Base-by-base conservation (phyloP, 2,888 invertebrate species). In the Meiosimyza decipiens region DNA sequence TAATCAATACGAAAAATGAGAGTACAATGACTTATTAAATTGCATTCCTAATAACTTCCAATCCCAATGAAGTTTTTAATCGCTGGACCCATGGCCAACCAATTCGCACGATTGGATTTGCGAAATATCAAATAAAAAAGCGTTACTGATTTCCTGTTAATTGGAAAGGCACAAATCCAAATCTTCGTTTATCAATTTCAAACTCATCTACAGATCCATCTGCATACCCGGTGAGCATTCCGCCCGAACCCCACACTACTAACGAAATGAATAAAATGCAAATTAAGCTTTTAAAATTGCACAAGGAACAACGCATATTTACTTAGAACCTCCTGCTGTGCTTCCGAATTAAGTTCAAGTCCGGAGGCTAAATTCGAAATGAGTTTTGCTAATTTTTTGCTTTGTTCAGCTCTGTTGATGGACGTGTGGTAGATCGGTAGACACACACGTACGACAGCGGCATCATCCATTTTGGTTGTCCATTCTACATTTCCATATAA, bases 271-370 rank as follows among this genome's bases (percentile, higher is more conserved):
- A 83, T 84, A 83, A 84, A 85, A 84, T 84, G 84, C 84, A 84
- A 84, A 84, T 84, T 84, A 83, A 84, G 82, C 82, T 82, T 77
- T 80, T 80, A 80, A 81, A 81, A 83, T 83, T 82, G 81, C 78
- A 76, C 80, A 79, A 79, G 78, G 79, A 79, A 80, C 79, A 80
- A 82, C 83, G 82, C 82, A 84, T 84, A 85, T 86, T 85, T 86
- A 86, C 86, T 86, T 86, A 85, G 86, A 86, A 90, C 91, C 91
- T 89, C 91, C 91, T 90, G 91, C 91, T 91, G 91, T 89, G 91
- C 91, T 91, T 90, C 91, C 91, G 91, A 90, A 91, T 91, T 91
- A 90, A 90, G 90, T 90, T 91, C 90, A 90, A 90, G 90, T 90
- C 91, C 90, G 88, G 89, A 89, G 91, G 91, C 91, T 90, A 90